Evolutionary conservation across 2,888 invertebrate genomes (phyloP).

Genomic region (Gortyna flavago): DNA sequence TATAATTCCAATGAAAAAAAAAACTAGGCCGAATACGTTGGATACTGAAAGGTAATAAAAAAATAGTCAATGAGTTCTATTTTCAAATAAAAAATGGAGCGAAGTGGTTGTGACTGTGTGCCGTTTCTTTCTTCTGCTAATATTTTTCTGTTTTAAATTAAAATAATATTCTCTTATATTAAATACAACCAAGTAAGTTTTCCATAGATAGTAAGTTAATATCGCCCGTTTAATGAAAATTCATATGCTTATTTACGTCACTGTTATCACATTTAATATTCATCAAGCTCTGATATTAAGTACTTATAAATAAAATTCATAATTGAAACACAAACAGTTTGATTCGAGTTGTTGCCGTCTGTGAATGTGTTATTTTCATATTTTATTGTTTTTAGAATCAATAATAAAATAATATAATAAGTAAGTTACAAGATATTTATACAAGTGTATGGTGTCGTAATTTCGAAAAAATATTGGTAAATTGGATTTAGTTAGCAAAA

Average conservation of each 20-base stretch:
- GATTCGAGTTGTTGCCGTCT: not conserved
- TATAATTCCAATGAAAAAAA: not conserved
- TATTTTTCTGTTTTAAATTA: not conserved
- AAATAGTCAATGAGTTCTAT: not conserved
- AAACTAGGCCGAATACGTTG: not conserved
- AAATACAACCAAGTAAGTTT: constrained; percentile 11
- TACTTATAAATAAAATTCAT: constrained; percentile 10
- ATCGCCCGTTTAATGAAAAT: constrained; percentile 25
- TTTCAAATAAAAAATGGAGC: constrained; percentile 12
- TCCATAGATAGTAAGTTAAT: constrained; percentile 3
- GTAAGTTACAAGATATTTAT: too few species aligned
- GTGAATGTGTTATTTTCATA: constrained; percentile 9
- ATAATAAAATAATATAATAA: not conserved
- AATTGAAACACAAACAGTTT: constrained; percentile 31
- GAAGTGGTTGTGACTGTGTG: not conserved
- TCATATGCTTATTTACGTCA: constrained; percentile 31
- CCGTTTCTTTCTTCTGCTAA: not conserved
- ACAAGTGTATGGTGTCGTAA: not conserved
- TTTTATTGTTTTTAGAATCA: constrained; percentile 5
- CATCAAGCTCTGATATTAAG: constrained; percentile 31
- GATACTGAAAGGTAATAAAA: constrained; percentile 14
- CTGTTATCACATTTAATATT: constrained; percentile 37
- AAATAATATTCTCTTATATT: not conserved
- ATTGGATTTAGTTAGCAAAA: not conserved
- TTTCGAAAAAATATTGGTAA: not conserved